Evolutionary conservation across 2,888 invertebrate species (phyloP).

Genomic region (Lithophane leautieri): DNA sequence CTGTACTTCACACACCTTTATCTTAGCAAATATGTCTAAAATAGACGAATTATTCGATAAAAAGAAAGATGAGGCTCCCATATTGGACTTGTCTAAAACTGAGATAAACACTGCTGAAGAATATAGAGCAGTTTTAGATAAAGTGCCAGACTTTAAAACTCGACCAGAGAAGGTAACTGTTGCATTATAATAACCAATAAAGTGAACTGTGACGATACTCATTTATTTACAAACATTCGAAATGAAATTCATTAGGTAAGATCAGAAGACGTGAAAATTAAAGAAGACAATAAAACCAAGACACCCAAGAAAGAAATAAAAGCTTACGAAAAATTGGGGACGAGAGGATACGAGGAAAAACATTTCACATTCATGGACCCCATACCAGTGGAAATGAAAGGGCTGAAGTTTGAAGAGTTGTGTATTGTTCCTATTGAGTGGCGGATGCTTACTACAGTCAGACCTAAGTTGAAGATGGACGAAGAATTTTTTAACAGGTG

Average conservation of each 20-base stretch:
- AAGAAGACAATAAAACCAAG: constrained; percentile 94
- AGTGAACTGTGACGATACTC: constrained; percentile 18
- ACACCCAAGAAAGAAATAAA: constrained; percentile 93
- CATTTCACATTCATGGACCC: constrained; percentile 92
- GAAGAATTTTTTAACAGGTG: constrained; percentile 96
- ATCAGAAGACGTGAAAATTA: constrained; percentile 94
- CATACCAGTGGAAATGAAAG: constrained; percentile 95
- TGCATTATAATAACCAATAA: constrained; percentile 42
- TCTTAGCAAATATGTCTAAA: constrained; percentile 89
- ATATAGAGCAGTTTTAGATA: constrained; percentile 95
- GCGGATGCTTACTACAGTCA: constrained; percentile 97
- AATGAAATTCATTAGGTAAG: constrained; percentile 88
- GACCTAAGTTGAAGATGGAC: constrained; percentile 95
- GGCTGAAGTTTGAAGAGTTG: constrained; percentile 93
- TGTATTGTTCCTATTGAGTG: constrained; percentile 97
- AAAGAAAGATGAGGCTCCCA: constrained; percentile 95
- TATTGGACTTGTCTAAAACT: constrained; percentile 95
- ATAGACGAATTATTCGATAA: constrained; percentile 96
- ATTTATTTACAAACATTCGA: constrained; percentile 45
- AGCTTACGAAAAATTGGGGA: constrained; percentile 91
- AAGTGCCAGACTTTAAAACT: constrained; percentile 97
- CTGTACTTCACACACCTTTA: constrained; percentile 63
- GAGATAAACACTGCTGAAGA: constrained; percentile 95
- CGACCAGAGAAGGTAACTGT: constrained; percentile 94
- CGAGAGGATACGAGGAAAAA: constrained; percentile 91